phyloP scores from a whole-genome alignment of 1,140 invertebrate genomes.

The Magallana gigas region DNA sequence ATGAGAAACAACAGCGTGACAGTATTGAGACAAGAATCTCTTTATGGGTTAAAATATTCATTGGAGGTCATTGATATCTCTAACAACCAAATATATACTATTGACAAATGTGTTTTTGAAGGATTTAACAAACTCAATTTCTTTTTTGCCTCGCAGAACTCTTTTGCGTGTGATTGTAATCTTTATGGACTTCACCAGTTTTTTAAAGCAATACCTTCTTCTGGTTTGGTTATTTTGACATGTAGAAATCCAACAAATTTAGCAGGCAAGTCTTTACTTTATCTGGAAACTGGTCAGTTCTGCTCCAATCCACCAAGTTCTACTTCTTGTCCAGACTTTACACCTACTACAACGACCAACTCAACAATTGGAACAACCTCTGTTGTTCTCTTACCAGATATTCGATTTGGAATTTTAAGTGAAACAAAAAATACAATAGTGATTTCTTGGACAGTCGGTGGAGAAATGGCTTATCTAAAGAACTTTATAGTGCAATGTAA shows the following conservation, averaged over 20 bases:
- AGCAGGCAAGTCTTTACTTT: neutral
- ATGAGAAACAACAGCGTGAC: slow-evolving; percentile 63
- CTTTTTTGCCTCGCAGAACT: too few relatives aligned
- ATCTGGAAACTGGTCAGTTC: slow-evolving; percentile 10
- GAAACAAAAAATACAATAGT: neutral
- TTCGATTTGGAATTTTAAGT: neutral
- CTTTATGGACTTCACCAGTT: neutral
- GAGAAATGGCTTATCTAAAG: slow-evolving; percentile 15
- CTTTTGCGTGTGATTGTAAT: too few relatives aligned
- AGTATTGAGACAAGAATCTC: slow-evolving; percentile 49
- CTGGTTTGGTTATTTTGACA: neutral
- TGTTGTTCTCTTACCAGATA: slow-evolving; percentile 14
- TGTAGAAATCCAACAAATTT: neutral
- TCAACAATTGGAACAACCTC: slow-evolving; percentile 59
- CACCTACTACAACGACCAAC: slow-evolving; percentile 37
- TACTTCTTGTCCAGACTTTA: slow-evolving; percentile 53
- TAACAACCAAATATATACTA: slow-evolving; percentile 59
- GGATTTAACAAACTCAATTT: too few relatives aligned
- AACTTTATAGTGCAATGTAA: slow-evolving; percentile 13
- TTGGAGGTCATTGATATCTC: slow-evolving; percentile 60
- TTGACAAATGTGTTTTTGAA: too few relatives aligned
- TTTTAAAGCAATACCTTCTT: slow-evolving; percentile 46
- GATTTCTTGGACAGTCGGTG: slow-evolving; percentile 36
- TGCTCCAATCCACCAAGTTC: slow-evolving; percentile 18
- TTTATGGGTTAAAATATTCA: slow-evolving; percentile 61